Percentiles rank a stretch among this genome's conserved stretches.
phyloP scores from a whole-genome alignment of 2,113 vertebrate genomes.

The Synchiropus splendidus region DNA sequence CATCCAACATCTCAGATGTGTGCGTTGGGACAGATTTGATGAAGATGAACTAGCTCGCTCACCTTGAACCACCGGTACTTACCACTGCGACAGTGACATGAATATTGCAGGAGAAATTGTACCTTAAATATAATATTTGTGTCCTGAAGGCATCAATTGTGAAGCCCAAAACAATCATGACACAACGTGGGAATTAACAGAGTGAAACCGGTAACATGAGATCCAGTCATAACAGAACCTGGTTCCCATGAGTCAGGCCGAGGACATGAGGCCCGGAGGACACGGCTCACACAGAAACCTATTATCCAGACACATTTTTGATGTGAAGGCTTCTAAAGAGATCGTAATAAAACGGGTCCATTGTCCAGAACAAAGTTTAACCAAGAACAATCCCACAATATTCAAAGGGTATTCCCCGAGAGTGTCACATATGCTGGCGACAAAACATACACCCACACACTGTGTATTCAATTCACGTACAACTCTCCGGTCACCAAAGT shows the following conservation, averaged over 20 bases:
- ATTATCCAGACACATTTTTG: constrained; percentile 38
- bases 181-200: constrained; percentile 24
- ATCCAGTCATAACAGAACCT: constrained; percentile 28
- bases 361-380: constrained; percentile 47
- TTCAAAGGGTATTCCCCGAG: constrained; percentile 40
- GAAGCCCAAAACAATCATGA: constrained; percentile 2
- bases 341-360: constrained; percentile 37
- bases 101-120: too few species aligned
- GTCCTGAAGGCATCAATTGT: constrained; percentile 7
- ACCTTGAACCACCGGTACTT: too few species aligned
- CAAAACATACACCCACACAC: constrained; percentile 15
- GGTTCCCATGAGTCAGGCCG: constrained; percentile 52
- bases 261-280: constrained; percentile 41
- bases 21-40: too few species aligned
- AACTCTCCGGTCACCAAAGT: constrained; percentile 21
- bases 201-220: constrained; percentile 38
- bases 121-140: constrained; percentile 11
- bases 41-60: too few species aligned
- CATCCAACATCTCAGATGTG: too few species aligned
- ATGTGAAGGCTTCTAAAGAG: constrained; percentile 45
- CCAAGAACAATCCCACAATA: constrained; percentile 38
- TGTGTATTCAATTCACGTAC: constrained; percentile 14
- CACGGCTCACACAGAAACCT: constrained; percentile 30
- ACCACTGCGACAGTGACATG: too few species aligned
- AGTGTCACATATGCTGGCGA: constrained; percentile 22